Conservation (phyloP, 2,888 invertebrate species). For the Drosophila ezoana region DNA sequence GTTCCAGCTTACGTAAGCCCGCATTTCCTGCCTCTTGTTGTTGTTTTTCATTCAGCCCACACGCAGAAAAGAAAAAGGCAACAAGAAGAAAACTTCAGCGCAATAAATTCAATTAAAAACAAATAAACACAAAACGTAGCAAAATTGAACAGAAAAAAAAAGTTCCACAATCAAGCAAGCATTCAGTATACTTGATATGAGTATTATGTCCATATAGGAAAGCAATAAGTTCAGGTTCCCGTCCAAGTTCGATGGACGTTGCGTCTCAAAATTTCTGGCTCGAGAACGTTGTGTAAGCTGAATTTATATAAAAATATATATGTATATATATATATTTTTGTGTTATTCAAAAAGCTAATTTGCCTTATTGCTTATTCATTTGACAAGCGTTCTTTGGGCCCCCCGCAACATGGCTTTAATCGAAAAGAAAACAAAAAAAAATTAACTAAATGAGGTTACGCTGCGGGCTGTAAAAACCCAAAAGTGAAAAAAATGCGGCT, state of each 20-base stretch:
- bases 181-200: slow-evolving; percentile 12
- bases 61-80: slow-evolving; percentile 12
- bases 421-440: slow-evolving; percentile 10
- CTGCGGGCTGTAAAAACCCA: slow-evolving; percentile 34
- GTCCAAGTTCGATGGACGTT: slow-evolving; percentile 18
- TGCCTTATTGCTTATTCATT: slow-evolving; percentile 69
- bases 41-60: slow-evolving; percentile 36
- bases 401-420: slow-evolving; percentile 26
- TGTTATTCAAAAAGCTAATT: slow-evolving; percentile 60
- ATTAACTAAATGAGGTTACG: slow-evolving; percentile 48
- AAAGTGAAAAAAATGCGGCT: slow-evolving; percentile 27
- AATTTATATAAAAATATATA: background rate
- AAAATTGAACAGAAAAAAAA: slow-evolving; percentile 29
- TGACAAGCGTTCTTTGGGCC: slow-evolving; percentile 23
- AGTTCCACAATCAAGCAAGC: slow-evolving; percentile 41
- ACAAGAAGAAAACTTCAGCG: slow-evolving; percentile 17
- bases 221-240: slow-evolving; percentile 30
- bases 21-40: slow-evolving; percentile 39
- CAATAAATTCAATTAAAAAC: slow-evolving; percentile 49
- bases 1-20: slow-evolving; percentile 28
- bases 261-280: slow-evolving; percentile 40
- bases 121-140: slow-evolving; percentile 19
- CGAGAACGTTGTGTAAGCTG: slow-evolving; percentile 22
- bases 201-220: slow-evolving; percentile 14
- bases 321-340: slow-evolving; percentile 1